A percentile compares a stretch with the other conserved stretches of the same genome.
Evolutionary conservation across 2,797 vertebrate species (phyloP).

Genomic region (Tinamus major): DNA sequence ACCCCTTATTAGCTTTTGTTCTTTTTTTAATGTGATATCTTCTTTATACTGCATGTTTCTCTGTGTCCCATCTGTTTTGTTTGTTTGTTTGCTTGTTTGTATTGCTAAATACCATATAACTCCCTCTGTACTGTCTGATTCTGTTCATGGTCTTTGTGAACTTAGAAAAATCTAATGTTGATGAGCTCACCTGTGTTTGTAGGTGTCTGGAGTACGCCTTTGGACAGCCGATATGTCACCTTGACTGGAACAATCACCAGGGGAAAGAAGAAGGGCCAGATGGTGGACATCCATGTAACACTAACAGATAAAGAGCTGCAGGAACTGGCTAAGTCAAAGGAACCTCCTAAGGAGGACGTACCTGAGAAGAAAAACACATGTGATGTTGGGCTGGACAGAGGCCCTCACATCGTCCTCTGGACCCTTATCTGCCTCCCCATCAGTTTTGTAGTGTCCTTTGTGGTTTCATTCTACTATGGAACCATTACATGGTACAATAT

Average conservation of each 20-base stretch:
- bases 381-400: slow-evolving; percentile 85
- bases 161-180: slow-evolving; percentile 7
- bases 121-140: neutral
- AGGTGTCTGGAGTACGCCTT: slow-evolving; percentile 90
- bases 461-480: slow-evolving; percentile 98
- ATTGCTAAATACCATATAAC: neutral
- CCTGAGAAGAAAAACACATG: slow-evolving; percentile 83
- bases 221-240: slow-evolving; percentile 95
- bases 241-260: slow-evolving; percentile 97
- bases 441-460: slow-evolving; percentile 92
- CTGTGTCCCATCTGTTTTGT: neutral
- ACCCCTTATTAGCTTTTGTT: neutral
- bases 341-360: slow-evolving; percentile 82
- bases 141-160: neutral
- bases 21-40: neutral
- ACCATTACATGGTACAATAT: slow-evolving; percentile 99
- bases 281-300: slow-evolving; percentile 98
- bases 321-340: slow-evolving; percentile 91
- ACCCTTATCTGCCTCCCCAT: slow-evolving; percentile 91
- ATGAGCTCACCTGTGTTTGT: slow-evolving; percentile 50
- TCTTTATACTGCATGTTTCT: neutral
- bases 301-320: slow-evolving; percentile 93
- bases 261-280: slow-evolving; percentile 98
- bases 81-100: neutral
- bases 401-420: slow-evolving; percentile 94